Base-by-base conservation (phyloP, 2,888 invertebrate genomes). In the Drepanosiphum platanoidis region DNA sequence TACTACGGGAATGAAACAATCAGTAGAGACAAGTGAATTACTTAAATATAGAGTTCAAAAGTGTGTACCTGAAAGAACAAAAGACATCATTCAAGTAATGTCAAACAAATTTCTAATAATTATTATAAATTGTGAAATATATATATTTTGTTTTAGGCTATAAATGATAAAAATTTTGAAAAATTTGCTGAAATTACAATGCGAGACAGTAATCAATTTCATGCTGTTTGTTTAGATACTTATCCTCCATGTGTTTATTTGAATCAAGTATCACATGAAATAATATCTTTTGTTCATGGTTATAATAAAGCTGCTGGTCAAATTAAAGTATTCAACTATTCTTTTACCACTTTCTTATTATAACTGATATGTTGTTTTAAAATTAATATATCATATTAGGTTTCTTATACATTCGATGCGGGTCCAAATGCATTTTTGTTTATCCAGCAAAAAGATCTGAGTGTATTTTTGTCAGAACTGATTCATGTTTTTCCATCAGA, bases 321-420 rank as follows among this genome's bases (percentile, higher is more conserved):
- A 87, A 90, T 90, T 30, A 94, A 93, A 90, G 94, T 93, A 89
- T 88, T 88, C 80, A 36, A 52, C n/a, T 34, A 18, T 32, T 27
- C 9, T 80, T 32, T 58, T n/a, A n/a, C 8, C 30, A 0, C 30
- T 71, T 3, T 11, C 34, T 39, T 66, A 30, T 15, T 46, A 32
- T 34, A n/a, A 46, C 46, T 46, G 15, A 32, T 70, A n/a, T 42
- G 4, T 3, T 81, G 7, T 80, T 71, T n/a, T n/a, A n/a, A n/a
- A n/a, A n/a, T n/a, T 2, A 15, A 58, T 36, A 0, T n/a, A 81
- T 39, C 61, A 22, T 71, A 22, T 34, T 88, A 93, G 93, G 92
- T 96, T 11, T 97, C 97, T 0, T 99, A 99, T 89, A 98, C 99
- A 27, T 99, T 97, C 91, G 99, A 99, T 92, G 99, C 99, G 83